These are phyloP conservation scores for Saccostrea glomerata DNA, from an alignment of 1,140 invertebrate genomes.

Conservation along the genomic window DNA sequence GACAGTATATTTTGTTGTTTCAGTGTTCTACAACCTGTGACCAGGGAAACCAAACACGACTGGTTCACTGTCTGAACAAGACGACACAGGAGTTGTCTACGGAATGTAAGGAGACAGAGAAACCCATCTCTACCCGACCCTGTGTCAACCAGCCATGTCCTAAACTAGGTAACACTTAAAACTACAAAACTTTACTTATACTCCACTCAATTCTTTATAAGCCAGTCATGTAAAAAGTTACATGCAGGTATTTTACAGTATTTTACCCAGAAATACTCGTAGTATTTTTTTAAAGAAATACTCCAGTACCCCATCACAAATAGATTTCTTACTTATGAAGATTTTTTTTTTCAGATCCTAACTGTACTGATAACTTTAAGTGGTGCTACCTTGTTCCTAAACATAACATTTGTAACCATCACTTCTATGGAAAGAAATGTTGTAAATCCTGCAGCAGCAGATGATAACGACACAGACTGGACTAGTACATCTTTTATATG, in stretches of 20 bases:
- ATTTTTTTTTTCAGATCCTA: constrained; percentile 59
- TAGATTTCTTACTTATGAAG: too few species aligned
- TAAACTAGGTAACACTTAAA: constrained; percentile 59
- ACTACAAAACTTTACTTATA: not conserved
- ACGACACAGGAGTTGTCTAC: constrained; percentile 53
- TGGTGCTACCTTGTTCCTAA: constrained; percentile 68
- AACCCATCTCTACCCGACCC: constrained; percentile 54
- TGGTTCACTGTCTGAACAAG: constrained; percentile 65
- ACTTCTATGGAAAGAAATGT: constrained; percentile 67
- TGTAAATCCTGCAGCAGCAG: constrained; percentile 58
- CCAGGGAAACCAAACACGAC: constrained; percentile 57
- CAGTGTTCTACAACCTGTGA: constrained; percentile 68
- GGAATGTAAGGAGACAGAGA: constrained; percentile 56
- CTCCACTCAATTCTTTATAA: too few species aligned
- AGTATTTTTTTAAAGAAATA: too few species aligned
- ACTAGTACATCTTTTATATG: too few species aligned
- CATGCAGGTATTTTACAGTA: too few species aligned
- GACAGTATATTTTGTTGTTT: constrained; percentile 35
- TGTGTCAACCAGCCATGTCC: constrained; percentile 58
- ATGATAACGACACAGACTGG: not conserved
- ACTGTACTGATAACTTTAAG: constrained; percentile 63
- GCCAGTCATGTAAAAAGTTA: too few species aligned
- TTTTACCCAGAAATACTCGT: too few species aligned
- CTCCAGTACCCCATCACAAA: too few species aligned
- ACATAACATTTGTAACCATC: constrained; percentile 67